phyloP scores from a whole-genome alignment of 2,888 invertebrate genomes.

The Pyrochroa serraticornis region DNA sequence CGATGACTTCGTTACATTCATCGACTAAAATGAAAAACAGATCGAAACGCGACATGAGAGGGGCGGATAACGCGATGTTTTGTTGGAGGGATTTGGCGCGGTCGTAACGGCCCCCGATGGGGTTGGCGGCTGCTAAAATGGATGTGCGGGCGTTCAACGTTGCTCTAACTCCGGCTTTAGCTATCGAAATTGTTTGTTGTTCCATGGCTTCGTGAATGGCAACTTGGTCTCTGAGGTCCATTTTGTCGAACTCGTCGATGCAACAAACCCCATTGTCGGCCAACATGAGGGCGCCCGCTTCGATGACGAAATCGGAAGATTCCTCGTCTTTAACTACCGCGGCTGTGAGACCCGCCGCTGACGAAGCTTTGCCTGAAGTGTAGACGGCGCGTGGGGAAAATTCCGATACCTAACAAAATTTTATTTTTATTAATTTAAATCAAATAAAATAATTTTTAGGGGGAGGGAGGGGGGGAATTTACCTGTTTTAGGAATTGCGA shows the following conservation, averaged over 20 bases:
- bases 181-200: conserved; percentile 98
- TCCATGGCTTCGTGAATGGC: conserved; percentile 99
- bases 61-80: conserved; percentile 91
- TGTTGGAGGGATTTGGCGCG: conserved; percentile 91
- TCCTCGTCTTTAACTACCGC: conserved; percentile 99
- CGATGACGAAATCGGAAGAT: conserved; percentile 97
- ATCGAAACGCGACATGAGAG: conserved; percentile 99
- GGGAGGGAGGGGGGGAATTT: too few species aligned
- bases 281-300: conserved; percentile 99
- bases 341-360: conserved; percentile 97
- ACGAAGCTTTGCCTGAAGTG: conserved; percentile 98
- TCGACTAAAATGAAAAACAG: conserved; percentile 98
- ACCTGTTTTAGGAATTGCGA: conserved; percentile 96
- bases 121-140: conserved; percentile 98
- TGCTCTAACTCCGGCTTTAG: conserved; percentile 97
- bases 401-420: conserved; percentile 68
- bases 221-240: conserved; percentile 95
- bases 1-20: conserved; percentile 93
- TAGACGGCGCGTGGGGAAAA: conserved; percentile 96
- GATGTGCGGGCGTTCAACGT: conserved; percentile 97
- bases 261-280: conserved; percentile 99
- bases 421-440: too few species aligned
- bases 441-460: too few species aligned
- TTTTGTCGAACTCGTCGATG: conserved; percentile 99
- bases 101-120: conserved; percentile 91